These are phyloP conservation scores for Schizothorax lantsangensis DNA, from an alignment of 2,797 vertebrate species.

Conservation along the genomic window DNA sequence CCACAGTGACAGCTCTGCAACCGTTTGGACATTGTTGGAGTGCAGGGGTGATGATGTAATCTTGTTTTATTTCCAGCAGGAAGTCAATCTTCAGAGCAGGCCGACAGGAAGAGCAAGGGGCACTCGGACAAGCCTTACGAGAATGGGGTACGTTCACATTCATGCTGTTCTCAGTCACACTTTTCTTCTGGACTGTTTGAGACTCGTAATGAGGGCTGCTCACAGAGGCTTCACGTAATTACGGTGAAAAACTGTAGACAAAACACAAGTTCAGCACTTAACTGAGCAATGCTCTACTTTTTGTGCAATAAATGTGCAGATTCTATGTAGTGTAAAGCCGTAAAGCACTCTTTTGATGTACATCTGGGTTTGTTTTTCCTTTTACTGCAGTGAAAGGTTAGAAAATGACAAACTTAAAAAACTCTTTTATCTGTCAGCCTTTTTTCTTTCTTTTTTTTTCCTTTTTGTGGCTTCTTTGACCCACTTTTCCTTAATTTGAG, in stretches of 20 bases:
- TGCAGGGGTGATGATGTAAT: conserved; percentile 23
- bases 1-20: background rate
- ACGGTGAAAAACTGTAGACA: background rate
- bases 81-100: conserved; percentile 50
- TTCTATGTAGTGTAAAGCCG: background rate
- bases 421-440: background rate
- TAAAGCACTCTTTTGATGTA: background rate
- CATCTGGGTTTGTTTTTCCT: background rate
- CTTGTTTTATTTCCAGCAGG: conserved; percentile 51
- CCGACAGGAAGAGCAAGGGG: conserved; percentile 48
- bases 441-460: background rate
- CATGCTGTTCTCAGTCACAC: background rate
- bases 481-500: background rate
- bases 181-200: conserved; percentile 9
- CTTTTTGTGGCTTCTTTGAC: background rate
- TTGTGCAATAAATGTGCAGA: background rate
- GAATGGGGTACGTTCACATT: conserved; percentile 58
- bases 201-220: conserved; percentile 10
- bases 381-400: background rate
- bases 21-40: background rate
- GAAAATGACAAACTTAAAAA: background rate
- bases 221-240: conserved; percentile 5
- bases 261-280: background rate
- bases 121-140: conserved; percentile 49
- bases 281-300: conserved; percentile 11